Evolutionary conservation across 30 jellyfish, hydroid and myxozoan species (phyloP).

Genomic region (Hydractinia symbiolongicarpus): DNA sequence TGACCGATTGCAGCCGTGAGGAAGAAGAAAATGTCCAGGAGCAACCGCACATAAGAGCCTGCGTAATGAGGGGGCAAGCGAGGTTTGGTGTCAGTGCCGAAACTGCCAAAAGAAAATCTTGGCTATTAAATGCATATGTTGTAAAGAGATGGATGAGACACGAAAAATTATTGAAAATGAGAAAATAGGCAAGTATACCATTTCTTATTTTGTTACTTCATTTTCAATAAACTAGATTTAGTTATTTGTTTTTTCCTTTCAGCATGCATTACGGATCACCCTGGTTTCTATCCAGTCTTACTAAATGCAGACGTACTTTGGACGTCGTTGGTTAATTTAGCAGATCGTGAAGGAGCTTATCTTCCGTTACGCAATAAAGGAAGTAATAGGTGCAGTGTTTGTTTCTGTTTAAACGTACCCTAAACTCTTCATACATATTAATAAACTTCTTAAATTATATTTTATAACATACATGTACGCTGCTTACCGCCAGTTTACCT

Average conservation of each 20-base stretch:
- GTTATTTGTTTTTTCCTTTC: not conserved
- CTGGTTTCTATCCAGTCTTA: not conserved
- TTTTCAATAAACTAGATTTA: not conserved
- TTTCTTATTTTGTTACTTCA: not conserved
- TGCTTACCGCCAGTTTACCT: constrained; percentile 43
- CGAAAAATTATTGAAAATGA: not conserved
- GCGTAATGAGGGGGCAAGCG: not conserved
- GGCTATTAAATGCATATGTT: not conserved
- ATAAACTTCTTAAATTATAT: no score
- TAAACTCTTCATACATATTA: no score
- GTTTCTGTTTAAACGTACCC: no score
- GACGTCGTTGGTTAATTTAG: not conserved
- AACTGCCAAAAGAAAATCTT: constrained; percentile 4
- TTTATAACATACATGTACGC: constrained; percentile 30
- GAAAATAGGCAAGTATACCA: not conserved
- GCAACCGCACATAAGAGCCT: not conserved
- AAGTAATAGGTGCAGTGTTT: no score
- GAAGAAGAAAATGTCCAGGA: not conserved
- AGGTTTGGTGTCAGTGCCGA: not conserved
- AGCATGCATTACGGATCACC: not conserved
- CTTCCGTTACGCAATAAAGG: not conserved
- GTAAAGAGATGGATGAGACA: constrained; percentile 2
- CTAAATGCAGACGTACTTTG: not conserved
- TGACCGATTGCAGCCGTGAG: constrained; percentile 7
- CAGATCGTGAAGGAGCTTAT: not conserved